Conservation (phyloP, 2,888 invertebrate genomes). For the Amblyjoppa fuscipennis region DNA sequence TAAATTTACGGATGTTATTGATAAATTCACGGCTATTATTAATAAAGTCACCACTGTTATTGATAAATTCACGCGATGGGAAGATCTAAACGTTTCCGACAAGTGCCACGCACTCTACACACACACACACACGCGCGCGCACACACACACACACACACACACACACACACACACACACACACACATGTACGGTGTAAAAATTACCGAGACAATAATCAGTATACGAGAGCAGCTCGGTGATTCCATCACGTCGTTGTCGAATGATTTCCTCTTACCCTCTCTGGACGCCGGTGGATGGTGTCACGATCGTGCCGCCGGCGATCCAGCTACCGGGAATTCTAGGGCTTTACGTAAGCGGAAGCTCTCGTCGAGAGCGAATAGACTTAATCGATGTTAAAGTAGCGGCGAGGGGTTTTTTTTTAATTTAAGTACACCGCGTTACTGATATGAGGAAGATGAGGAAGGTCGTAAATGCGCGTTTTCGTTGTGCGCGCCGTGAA, state of each 20-base stretch:
- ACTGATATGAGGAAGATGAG: not conserved
- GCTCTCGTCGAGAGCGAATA: slow-evolving; percentile 45
- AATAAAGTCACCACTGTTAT: not conserved
- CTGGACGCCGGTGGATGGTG: not conserved
- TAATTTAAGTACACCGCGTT: not conserved
- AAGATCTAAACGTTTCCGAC: not conserved
- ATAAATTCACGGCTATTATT: not conserved
- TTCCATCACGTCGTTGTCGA: slow-evolving; percentile 27
- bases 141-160: no score
- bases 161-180: no score
- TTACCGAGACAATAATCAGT: slow-evolving; percentile 1
- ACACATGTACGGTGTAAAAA: not conserved
- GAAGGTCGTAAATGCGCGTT: slow-evolving; percentile 3
- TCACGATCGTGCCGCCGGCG: not conserved
- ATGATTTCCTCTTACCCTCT: slow-evolving; percentile 26
- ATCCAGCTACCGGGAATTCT: slow-evolving; percentile 33
- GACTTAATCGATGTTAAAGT: slow-evolving; percentile 39
- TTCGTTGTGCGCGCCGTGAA: not conserved
- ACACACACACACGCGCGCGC: no score
- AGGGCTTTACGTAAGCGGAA: slow-evolving; percentile 58
- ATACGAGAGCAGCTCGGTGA: not conserved
- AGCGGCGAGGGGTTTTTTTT: slow-evolving; percentile 1
- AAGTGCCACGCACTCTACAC: not conserved
- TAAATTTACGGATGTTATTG: no score
- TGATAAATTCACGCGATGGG: not conserved